phyloP scores from a whole-genome alignment of 2,113 vertebrate genomes.

The Gopherus flavomarginatus region DNA sequence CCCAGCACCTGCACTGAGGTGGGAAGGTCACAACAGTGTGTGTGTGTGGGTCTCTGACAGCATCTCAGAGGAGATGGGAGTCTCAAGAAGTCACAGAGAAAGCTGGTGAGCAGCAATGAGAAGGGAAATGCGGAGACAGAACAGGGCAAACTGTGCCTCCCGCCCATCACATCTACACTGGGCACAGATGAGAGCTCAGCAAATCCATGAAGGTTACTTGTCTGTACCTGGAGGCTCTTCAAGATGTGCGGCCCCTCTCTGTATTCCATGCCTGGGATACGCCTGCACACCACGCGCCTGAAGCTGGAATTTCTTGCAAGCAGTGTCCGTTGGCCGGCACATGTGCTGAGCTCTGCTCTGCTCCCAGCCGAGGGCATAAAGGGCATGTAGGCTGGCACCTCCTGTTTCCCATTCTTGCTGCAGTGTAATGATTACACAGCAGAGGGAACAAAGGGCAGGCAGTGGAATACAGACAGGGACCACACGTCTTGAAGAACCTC shows the following conservation, averaged over 20 bases:
- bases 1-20: neutral
- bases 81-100: neutral
- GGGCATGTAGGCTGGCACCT: neutral
- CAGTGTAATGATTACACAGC: no score
- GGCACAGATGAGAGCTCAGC: neutral
- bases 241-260: neutral
- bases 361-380: neutral
- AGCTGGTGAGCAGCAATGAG: neutral
- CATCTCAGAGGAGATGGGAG: neutral
- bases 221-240: neutral
- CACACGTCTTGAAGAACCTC: neutral
- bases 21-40: neutral
- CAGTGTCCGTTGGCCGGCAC: neutral
- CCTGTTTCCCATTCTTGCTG: neutral
- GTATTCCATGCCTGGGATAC: neutral
- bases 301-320: neutral
- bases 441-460: neutral
- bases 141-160: neutral
- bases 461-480: neutral
- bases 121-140: neutral
- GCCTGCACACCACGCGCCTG: no score
- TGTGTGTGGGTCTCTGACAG: neutral
- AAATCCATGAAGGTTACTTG: neutral
- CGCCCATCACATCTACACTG: neutral
- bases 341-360: neutral